A percentile compares a stretch with the other conserved stretches of the same genome.
Conservation (phyloP, 2,888 invertebrate species). For the Elegia similella region DNA sequence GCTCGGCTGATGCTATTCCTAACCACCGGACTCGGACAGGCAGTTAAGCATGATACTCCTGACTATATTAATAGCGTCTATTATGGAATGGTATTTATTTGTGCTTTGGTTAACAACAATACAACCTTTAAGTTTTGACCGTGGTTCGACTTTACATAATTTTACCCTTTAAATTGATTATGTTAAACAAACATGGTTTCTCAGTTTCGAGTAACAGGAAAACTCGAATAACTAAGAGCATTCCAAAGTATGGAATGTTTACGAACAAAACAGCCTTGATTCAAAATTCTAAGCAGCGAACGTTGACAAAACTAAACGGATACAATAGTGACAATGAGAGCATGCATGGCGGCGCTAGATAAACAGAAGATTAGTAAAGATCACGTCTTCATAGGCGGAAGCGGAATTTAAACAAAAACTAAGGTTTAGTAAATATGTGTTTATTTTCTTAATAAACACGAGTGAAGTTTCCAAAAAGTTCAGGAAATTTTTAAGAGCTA, state of each 20-base stretch:
- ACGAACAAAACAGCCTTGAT: constrained; percentile 5
- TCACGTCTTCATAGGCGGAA: neutral
- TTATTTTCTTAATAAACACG: too few relatives aligned
- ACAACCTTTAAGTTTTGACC: too few relatives aligned
- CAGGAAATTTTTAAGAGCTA: too few relatives aligned
- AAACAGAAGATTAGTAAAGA: constrained; percentile 11
- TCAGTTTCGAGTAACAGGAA: neutral
- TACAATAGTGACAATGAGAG: constrained; percentile 26
- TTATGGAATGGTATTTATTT: too few relatives aligned
- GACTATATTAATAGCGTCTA: too few relatives aligned
- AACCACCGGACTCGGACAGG: too few relatives aligned
- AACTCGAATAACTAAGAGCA: neutral
- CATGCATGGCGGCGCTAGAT: constrained; percentile 22
- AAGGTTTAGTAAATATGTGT: too few relatives aligned
- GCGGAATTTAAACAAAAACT: neutral
- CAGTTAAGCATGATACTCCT: too few relatives aligned
- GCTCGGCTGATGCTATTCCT: too few relatives aligned
- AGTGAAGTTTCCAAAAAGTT: too few relatives aligned
- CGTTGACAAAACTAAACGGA: constrained; percentile 25
- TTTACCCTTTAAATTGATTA: neutral
- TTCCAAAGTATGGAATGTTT: neutral
- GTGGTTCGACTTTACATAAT: neutral
- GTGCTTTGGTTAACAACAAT: too few relatives aligned
- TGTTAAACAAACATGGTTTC: neutral
- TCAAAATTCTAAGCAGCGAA: constrained; percentile 26